Percentiles rank a stretch among this genome's conserved stretches.
phyloP scores from a whole-genome alignment of 2,888 invertebrate species.

The Catocala sponsa region DNA sequence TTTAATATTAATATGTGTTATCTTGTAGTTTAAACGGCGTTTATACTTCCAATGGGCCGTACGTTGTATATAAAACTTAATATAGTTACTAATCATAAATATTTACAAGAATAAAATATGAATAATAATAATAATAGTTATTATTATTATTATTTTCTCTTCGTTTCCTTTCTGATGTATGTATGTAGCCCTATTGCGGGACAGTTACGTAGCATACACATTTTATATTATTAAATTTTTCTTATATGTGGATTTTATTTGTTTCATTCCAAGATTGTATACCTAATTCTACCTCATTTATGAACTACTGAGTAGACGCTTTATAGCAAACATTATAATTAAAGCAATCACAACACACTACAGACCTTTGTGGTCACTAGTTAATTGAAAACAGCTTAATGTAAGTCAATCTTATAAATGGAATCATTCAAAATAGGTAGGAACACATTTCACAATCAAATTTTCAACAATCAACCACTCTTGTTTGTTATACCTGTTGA shows the following conservation, averaged over 20 bases:
- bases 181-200: constrained; percentile 53
- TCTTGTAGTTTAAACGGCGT: constrained; percentile 43
- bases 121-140: constrained; percentile 47
- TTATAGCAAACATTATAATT: no score
- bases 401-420: no score
- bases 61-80: constrained; percentile 64
- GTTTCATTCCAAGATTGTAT: constrained; percentile 51
- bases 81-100: constrained; percentile 64
- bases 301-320: no score
- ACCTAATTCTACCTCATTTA: not conserved
- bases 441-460: no score
- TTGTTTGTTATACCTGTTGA: no score
- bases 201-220: constrained; percentile 73
- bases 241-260: constrained; percentile 76
- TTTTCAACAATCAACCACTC: no score
- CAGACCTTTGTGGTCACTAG: no score
- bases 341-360: no score
- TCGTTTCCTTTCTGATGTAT: constrained; percentile 57
- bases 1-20: constrained; percentile 25
- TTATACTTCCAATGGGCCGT: constrained; percentile 50
- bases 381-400: no score
- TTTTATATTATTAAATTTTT: constrained; percentile 86
- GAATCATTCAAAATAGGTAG: no score
- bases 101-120: constrained; percentile 63
- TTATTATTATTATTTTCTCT: constrained; percentile 53